Evolutionary conservation across 2,888 invertebrate genomes (phyloP), one percentile per base, ranked within the genome.

Genomic region (Drosophila conformis): DNA sequence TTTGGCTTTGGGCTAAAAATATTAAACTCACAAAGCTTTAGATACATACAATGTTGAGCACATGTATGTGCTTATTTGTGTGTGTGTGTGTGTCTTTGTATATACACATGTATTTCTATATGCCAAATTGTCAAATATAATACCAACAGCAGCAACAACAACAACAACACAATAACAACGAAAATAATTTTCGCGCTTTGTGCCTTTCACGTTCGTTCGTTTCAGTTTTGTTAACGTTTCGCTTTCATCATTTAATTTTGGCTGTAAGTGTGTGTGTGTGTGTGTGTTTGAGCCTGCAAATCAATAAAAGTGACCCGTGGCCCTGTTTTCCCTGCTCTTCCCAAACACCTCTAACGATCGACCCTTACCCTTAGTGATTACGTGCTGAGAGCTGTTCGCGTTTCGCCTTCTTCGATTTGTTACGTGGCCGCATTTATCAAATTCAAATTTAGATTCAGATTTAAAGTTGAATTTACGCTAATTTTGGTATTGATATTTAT

Each of bases 1-100:
- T 75, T 86, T 87, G 71, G 74, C 89, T 80, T 88, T 75, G 54
- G 78, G 87, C 90, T 90, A 90, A 90, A 87, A 90, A 90, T 87
- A 87, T 87, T 79, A 89, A 87, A 81, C 76, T 78, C 75, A 75
- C 72, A 78, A 69, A 73, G 82, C 70, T 70, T 79, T 85, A 73
- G 85, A 75, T 76, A 86, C 73, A 72, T 63, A 73, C 69, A 58
- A 48, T 66, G 72, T 62, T 59, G 59, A 69, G 54, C 38, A 65
- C 27, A 49, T 29, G 15, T 18, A 38, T 29, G 46, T 25, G 29
- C 36, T 29, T 46, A 29, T 42, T 52, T 62, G 53, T 56, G 57
- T 49, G 49, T 66, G 60, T 36, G 48, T 52, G 27, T 48, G 51
- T 49, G 18, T 60, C 31, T 40, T 11, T 56, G 51, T 61, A 60